Evolutionary conservation across 2,797 vertebrate species (phyloP).

Genomic region (Pantherophis alleghaniensis): DNA sequence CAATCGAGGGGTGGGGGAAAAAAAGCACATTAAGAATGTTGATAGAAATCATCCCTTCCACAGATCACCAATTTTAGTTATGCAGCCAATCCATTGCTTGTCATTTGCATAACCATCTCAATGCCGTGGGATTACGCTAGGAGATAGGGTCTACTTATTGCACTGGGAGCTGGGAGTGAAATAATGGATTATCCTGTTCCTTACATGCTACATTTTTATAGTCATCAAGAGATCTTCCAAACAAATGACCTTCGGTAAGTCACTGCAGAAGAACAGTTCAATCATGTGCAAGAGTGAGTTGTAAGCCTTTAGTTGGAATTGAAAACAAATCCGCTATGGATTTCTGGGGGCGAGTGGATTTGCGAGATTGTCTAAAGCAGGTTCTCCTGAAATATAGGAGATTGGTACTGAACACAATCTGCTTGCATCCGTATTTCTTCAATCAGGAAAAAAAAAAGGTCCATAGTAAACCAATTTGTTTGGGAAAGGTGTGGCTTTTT

Average conservation of each 20-base stretch:
- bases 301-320: neutral
- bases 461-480: neutral
- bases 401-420: neutral
- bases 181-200: conserved; percentile 10
- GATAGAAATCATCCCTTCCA: neutral
- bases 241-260: neutral
- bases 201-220: conserved; percentile 15
- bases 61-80: conserved; percentile 1
- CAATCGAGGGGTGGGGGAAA: neutral
- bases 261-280: neutral
- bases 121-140: neutral
- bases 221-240: neutral
- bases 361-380: neutral
- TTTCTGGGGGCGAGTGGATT: neutral
- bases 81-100: neutral
- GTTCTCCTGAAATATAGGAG: neutral
- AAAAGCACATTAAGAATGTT: neutral
- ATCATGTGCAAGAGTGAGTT: neutral
- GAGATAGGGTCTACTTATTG: conserved; percentile 11
- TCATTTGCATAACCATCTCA: conserved; percentile 9
- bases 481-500: neutral
- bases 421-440: neutral
- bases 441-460: neutral
- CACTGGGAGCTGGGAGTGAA: conserved; percentile 4
- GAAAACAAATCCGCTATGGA: neutral